A percentile compares a stretch with the other conserved stretches of the same genome.
phyloP scores from a whole-genome alignment of 2,113 vertebrate genomes.

The Quiscalus mexicanus region DNA sequence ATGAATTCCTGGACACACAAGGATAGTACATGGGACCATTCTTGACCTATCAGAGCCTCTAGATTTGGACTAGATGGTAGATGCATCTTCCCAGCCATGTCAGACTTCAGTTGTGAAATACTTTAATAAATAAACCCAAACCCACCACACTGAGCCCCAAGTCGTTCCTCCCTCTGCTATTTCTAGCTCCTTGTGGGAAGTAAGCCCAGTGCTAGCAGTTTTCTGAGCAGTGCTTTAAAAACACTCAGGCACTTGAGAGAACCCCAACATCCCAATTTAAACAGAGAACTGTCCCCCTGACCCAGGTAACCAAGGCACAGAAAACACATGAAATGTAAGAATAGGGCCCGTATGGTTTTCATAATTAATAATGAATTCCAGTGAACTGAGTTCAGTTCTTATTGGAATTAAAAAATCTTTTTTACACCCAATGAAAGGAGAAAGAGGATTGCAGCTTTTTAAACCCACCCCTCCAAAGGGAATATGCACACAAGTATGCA shows the following conservation, averaged over 20 bases:
- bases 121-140: neutral
- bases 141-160: neutral
- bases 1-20: neutral
- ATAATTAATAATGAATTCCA: constrained; percentile 1
- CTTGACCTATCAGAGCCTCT: neutral
- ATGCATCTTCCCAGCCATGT: neutral
- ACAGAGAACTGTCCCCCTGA: neutral
- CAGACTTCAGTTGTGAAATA: neutral
- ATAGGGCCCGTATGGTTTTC: neutral
- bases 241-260: neutral
- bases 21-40: neutral
- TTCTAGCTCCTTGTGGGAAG: neutral
- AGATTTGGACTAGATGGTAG: neutral
- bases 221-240: neutral
- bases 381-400: neutral
- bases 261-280: neutral
- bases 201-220: neutral
- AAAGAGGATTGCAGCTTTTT: neutral
- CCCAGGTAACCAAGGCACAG: neutral
- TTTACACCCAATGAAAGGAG: neutral
- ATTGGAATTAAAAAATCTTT: neutral
- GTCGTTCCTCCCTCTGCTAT: neutral
- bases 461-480: neutral
- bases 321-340: neutral
- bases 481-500: neutral